These are phyloP conservation scores for Parelbella ahira DNA, from an alignment of 2,888 invertebrate species.

Conservation along the genomic window DNA sequence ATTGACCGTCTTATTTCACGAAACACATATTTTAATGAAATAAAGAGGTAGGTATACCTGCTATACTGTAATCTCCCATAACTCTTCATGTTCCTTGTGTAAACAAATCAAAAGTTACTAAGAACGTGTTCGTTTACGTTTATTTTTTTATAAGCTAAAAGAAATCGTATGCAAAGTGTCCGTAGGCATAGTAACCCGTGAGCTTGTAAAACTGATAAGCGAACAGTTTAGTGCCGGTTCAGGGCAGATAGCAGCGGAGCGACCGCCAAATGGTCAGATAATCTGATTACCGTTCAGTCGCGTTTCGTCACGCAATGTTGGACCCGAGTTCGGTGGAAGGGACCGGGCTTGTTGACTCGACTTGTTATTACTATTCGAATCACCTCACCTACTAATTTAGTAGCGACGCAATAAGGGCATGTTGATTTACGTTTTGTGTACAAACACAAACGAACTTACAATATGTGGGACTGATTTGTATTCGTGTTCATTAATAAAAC, in stretches of 20 bases:
- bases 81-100: too few relatives aligned
- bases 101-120: too few relatives aligned
- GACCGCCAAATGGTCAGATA: conserved; percentile 48
- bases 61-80: too few relatives aligned
- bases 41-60: too few relatives aligned
- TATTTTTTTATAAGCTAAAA: too few relatives aligned
- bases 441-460: conserved; percentile 20
- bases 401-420: conserved; percentile 8
- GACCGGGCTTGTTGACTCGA: conserved; percentile 32
- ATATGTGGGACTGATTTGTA: too few relatives aligned
- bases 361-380: conserved; percentile 26
- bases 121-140: too few relatives aligned
- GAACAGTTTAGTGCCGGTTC: conserved; percentile 50
- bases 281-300: conserved; percentile 58
- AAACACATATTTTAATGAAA: too few relatives aligned
- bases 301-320: conserved; percentile 64
- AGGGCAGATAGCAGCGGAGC: conserved; percentile 40
- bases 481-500: too few relatives aligned
- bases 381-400: conserved; percentile 22
- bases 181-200: conserved; percentile 47
- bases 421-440: conserved; percentile 18
- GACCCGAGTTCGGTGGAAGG: conserved; percentile 41
- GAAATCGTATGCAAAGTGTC: conserved; percentile 45
- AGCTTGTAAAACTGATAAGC: conserved; percentile 62
- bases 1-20: too few relatives aligned